Evolutionary conservation across 2,113 vertebrate genomes (phyloP).

Genomic region (Otus sunia): DNA sequence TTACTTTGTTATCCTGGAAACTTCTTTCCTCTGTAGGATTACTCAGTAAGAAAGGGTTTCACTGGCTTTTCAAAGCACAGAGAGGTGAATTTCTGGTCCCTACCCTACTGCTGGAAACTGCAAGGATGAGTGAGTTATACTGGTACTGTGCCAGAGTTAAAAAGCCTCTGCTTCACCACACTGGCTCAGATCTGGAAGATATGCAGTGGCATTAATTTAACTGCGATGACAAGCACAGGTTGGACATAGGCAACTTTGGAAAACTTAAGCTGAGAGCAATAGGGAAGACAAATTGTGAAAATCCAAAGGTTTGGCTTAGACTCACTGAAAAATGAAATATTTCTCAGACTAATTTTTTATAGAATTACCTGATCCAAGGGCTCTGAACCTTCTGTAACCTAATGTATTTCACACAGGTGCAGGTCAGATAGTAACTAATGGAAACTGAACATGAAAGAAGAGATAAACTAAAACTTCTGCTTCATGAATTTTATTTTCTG

Average conservation of each 20-base stretch:
- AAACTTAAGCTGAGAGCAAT: background rate
- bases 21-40: background rate
- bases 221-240: background rate
- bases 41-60: background rate
- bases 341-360: background rate
- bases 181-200: background rate
- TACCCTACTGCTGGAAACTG: background rate
- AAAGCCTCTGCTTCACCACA: background rate
- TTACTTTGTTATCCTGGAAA: background rate
- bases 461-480: background rate
- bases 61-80: background rate
- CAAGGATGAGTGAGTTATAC: background rate
- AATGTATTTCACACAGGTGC: background rate
- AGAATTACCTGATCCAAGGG: background rate
- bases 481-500: constrained; percentile 39
- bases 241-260: accelerated
- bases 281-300: background rate
- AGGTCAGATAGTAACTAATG: background rate
- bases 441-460: background rate
- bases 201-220: background rate
- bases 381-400: background rate
- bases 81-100: background rate
- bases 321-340: background rate
- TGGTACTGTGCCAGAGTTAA: background rate
- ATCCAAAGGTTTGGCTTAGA: background rate